Conservation (phyloP, 1,140 invertebrate genomes). For the Aphelinus atriplicis region DNA sequence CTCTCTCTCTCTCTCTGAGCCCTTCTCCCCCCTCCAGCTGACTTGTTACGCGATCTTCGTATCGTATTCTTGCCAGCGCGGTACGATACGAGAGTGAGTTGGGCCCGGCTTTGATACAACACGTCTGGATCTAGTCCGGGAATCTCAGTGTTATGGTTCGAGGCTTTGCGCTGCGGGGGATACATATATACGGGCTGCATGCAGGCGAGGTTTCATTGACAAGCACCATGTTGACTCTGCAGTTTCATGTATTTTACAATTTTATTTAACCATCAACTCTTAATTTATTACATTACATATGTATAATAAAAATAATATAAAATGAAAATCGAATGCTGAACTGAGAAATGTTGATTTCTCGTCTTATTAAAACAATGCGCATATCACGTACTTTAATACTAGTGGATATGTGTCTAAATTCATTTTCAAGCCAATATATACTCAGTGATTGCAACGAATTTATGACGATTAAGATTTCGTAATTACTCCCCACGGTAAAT, state of each 20-base stretch:
- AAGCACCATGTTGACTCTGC: too few species aligned
- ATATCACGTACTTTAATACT: slow-evolving; percentile 35
- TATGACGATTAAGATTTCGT: slow-evolving; percentile 17
- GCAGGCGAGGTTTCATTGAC: too few species aligned
- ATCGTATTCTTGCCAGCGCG: too few species aligned
- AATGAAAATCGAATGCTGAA: slow-evolving; percentile 32
- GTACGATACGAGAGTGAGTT: too few species aligned
- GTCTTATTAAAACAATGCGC: slow-evolving; percentile 17
- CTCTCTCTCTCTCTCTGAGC: too few species aligned
- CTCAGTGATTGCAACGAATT: slow-evolving; percentile 18
- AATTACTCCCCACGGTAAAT: slow-evolving; percentile 11
- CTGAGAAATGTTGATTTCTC: slow-evolving; percentile 23
- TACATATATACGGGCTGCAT: too few species aligned
- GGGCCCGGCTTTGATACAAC: too few species aligned
- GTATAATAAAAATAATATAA: slow-evolving; percentile 39
- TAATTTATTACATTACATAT: slow-evolving; percentile 36
- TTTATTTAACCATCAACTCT: slow-evolving; percentile 41
- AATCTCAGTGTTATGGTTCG: too few species aligned
- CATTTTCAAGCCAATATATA: slow-evolving; percentile 17
- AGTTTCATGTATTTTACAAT: slow-evolving; percentile 22
- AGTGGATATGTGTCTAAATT: slow-evolving; percentile 31
- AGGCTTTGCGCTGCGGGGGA: too few species aligned
- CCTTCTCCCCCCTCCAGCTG: too few species aligned
- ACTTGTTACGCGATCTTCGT: too few species aligned
- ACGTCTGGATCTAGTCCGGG: too few species aligned